Evolutionary conservation across 2,888 invertebrate species (phyloP).

Genomic region (Drosophila atroscutellata): DNA sequence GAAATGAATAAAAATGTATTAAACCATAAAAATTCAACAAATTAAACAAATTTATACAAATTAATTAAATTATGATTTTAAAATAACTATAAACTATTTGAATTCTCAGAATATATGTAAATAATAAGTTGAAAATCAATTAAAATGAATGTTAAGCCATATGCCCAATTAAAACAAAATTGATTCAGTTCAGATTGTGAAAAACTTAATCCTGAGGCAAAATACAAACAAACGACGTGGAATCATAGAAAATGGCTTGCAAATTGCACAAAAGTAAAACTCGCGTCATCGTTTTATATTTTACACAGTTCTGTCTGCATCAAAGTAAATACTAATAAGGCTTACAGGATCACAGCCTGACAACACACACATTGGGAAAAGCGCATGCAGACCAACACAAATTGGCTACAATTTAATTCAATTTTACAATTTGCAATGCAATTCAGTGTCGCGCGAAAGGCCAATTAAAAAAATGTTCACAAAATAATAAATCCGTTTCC

Average conservation of each 20-base stretch:
- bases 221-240: slow-evolving; percentile 11
- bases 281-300: slow-evolving; percentile 36
- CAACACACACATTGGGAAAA: neutral
- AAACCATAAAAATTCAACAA: neutral
- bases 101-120: neutral
- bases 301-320: slow-evolving; percentile 23
- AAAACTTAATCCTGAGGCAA: slow-evolving; percentile 21
- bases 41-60: neutral
- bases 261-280: slow-evolving; percentile 25
- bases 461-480: slow-evolving; percentile 62
- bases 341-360: slow-evolving; percentile 49
- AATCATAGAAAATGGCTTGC: slow-evolving; percentile 9
- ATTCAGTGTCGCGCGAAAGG: slow-evolving; percentile 35
- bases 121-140: slow-evolving; percentile 8
- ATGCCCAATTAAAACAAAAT: slow-evolving; percentile 2
- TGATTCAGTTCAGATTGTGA: slow-evolving; percentile 5
- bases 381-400: slow-evolving; percentile 7
- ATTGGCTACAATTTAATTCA: slow-evolving; percentile 71
- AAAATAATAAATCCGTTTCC: slow-evolving; percentile 72
- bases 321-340: slow-evolving; percentile 55
- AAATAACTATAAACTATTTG: neutral
- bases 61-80: neutral
- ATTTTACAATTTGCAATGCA: slow-evolving; percentile 59
- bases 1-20: neutral
- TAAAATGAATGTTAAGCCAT: slow-evolving; percentile 1